Conservation (phyloP, 2,888 invertebrate genomes). For the Tribolium freemani region DNA sequence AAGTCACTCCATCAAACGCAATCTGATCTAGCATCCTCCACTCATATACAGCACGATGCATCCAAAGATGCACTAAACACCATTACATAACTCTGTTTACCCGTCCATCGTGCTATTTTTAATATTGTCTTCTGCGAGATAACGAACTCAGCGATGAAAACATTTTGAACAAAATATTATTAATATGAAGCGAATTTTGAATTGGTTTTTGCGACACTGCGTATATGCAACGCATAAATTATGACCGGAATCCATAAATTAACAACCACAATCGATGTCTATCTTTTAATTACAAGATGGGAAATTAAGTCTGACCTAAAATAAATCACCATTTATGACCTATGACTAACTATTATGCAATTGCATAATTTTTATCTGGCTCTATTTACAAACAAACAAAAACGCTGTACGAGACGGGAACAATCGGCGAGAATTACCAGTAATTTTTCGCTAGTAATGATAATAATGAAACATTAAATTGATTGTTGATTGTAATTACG, state of each 20-base stretch:
- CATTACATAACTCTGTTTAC: not conserved
- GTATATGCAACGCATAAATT: conserved; percentile 28
- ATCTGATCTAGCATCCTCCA: conserved; percentile 40
- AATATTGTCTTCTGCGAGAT: not conserved
- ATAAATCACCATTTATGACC: conserved; percentile 47
- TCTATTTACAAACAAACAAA: conserved; percentile 16
- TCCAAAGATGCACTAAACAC: not conserved
- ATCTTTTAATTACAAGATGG: conserved; percentile 44
- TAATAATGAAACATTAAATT: no score
- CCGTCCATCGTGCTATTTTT: not conserved
- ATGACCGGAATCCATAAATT: conserved; percentile 49
- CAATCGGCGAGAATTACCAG: no score
- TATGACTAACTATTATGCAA: conserved; percentile 44
- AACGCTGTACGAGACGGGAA: not conserved
- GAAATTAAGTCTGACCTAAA: conserved; percentile 45
- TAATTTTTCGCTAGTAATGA: not conserved
- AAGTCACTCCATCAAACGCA: conserved; percentile 36
- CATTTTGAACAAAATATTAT: not conserved
- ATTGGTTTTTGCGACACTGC: not conserved
- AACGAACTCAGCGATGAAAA: not conserved
- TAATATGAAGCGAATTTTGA: not conserved
- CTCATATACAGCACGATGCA: conserved; percentile 27
- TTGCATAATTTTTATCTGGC: conserved; percentile 25
- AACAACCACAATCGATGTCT: conserved; percentile 29
- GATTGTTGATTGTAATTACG: no score